Evolutionary conservation across 92 coral and sea anemone genomes (phyloP).

Genomic region (Epizoanthus fatuus): DNA sequence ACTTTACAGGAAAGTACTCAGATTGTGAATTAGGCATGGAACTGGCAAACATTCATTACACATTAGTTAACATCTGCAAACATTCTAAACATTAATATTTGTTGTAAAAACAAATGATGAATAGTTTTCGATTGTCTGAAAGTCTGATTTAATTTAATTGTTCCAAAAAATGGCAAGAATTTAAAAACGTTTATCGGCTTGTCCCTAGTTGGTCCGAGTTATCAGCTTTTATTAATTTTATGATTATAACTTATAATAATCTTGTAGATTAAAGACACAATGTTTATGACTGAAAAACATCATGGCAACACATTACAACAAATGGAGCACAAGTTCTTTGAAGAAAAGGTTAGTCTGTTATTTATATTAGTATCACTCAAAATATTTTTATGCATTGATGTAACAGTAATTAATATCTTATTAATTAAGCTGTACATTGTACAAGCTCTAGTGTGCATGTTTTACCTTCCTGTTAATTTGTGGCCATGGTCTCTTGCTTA

Average conservation of each 20-base stretch:
- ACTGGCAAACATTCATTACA: background rate
- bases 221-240: background rate
- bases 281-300: slow-evolving; percentile 88
- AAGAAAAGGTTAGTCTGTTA: slow-evolving; percentile 83
- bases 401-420: background rate
- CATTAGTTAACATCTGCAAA: background rate
- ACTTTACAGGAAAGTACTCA: too few species aligned
- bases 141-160: background rate
- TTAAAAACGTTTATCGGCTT: too few species aligned
- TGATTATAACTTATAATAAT: background rate
- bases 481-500: background rate
- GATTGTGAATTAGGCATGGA: background rate
- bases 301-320: slow-evolving; percentile 92
- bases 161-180: too few species aligned
- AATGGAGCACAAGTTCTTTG: slow-evolving; percentile 99
- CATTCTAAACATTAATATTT: background rate
- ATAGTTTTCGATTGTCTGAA: background rate
- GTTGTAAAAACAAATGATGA: background rate
- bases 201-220: too few species aligned
- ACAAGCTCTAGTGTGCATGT: too few species aligned
- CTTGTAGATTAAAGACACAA: slow-evolving; percentile 92
- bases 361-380: too few species aligned
- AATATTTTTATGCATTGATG: too few species aligned
- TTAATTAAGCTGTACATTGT: background rate
- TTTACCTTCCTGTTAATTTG: too few species aligned